These are phyloP conservation scores for Dascillus cervinus DNA, from an alignment of 2,888 invertebrate genomes.

Conservation along the genomic window DNA sequence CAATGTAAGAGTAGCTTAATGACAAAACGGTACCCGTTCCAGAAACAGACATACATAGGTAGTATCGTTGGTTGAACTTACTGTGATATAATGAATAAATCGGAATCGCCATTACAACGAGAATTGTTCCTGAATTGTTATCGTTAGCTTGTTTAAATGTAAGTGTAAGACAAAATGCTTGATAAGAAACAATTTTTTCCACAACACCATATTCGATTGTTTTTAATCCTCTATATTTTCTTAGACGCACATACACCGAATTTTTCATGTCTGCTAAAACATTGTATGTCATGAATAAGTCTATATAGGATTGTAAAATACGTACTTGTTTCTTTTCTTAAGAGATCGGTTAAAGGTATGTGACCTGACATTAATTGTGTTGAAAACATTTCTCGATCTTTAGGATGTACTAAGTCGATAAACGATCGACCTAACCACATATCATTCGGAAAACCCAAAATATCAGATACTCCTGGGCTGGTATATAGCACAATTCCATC, in stretches of 20 bases:
- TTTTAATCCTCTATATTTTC: conserved; percentile 57
- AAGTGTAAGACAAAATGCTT: conserved; percentile 66
- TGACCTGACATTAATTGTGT: conserved; percentile 65
- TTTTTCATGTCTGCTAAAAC: conserved; percentile 40
- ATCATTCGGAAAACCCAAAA: conserved; percentile 71
- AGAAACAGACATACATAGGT: too few relatives aligned
- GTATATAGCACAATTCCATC: conserved; percentile 76
- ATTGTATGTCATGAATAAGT: neutral
- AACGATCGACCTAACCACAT: conserved; percentile 83
- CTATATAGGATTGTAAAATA: conserved; percentile 1
- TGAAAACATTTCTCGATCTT: conserved; percentile 64
- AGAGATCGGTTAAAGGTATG: conserved; percentile 49
- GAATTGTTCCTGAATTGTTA: conserved; percentile 45
- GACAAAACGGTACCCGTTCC: too few relatives aligned
- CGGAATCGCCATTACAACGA: conserved; percentile 66
- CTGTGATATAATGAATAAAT: conserved; percentile 71
- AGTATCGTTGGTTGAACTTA: too few relatives aligned
- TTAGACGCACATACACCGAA: conserved; percentile 56
- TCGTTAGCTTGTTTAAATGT: conserved; percentile 57
- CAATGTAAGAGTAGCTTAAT: too few relatives aligned
- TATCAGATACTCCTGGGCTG: conserved; percentile 58
- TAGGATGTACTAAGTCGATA: conserved; percentile 79
- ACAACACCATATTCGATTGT: conserved; percentile 54
- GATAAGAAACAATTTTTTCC: conserved; percentile 52
- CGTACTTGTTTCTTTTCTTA: conserved; percentile 37